These are phyloP conservation scores for Drosophila parvula DNA, from an alignment of 1,140 invertebrate genomes.

Conservation along the genomic window DNA sequence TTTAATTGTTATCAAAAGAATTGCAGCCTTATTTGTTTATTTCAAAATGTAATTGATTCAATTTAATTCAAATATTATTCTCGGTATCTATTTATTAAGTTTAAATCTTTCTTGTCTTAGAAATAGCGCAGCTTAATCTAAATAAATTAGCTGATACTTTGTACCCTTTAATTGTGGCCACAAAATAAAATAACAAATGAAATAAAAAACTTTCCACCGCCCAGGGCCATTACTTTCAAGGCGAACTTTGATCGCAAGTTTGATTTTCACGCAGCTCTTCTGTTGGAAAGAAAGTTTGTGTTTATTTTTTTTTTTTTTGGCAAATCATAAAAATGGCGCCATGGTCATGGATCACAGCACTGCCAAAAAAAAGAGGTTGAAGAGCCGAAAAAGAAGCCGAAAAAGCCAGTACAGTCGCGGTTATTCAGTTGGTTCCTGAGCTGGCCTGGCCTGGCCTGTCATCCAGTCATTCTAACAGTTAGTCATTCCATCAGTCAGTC, in stretches of 20 bases:
- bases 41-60: too few relatives aligned
- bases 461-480: constrained; percentile 17
- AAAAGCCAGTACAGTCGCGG: constrained; percentile 61
- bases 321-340: constrained; percentile 79
- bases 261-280: constrained; percentile 24
- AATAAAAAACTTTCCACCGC: constrained; percentile 24
- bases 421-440: constrained; percentile 15
- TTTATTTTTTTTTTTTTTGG: constrained; percentile 65
- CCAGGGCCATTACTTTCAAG: constrained; percentile 1
- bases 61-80: too few relatives aligned
- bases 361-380: constrained; percentile 19
- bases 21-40: too few relatives aligned
- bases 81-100: not conserved
- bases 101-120: not conserved
- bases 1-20: too few relatives aligned
- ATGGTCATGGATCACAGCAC: constrained; percentile 76
- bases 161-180: not conserved
- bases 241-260: constrained; percentile 30
- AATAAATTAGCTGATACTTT: constrained; percentile 4
- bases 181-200: constrained; percentile 4
- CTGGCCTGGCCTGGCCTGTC: not conserved
- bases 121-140: not conserved
- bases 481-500: constrained; percentile 48
- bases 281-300: constrained; percentile 60
- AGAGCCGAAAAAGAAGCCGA: not conserved